These are phyloP conservation scores for Erebia palarica DNA, from an alignment of 2,888 invertebrate genomes.

Conservation along the genomic window DNA sequence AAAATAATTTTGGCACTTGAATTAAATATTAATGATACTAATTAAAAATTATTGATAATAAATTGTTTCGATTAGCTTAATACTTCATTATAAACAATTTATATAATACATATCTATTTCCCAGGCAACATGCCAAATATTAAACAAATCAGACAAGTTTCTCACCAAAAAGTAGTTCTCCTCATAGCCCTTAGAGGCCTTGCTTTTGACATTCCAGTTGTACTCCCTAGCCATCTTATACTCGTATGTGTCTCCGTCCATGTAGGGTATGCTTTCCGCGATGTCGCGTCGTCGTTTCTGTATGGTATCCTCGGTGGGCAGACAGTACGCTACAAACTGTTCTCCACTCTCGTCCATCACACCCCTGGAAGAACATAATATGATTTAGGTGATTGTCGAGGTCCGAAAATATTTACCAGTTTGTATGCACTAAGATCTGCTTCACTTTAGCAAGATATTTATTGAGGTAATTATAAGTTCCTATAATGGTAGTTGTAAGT, in stretches of 20 bases:
- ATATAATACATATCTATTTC: no score
- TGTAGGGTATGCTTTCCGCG: slow-evolving; percentile 88
- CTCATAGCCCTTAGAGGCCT: slow-evolving; percentile 96
- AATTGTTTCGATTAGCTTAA: no score
- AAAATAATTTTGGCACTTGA: no score
- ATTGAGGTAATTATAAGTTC: no score
- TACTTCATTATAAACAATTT: no score
- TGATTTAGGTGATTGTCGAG: neutral
- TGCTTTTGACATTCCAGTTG: slow-evolving; percentile 99
- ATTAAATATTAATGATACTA: no score
- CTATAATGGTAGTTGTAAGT: no score
- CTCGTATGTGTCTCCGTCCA: slow-evolving; percentile 96
- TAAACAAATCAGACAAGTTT: no score
- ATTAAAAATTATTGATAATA: no score
- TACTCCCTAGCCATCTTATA: slow-evolving; percentile 99
- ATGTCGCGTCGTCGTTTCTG: slow-evolving; percentile 93
- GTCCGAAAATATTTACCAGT: no score
- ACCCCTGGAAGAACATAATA: slow-evolving; percentile 85
- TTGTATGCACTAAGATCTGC: no score
- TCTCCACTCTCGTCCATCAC: slow-evolving; percentile 99
- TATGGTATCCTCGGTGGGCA: slow-evolving; percentile 96
- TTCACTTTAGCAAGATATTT: neutral
- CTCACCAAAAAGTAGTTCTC: slow-evolving; percentile 96
- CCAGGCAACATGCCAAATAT: no score
- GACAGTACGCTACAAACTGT: slow-evolving; percentile 99